A percentile compares a stretch with the other conserved stretches of the same genome.
These are phyloP conservation scores for Simalia tracyae DNA, from an alignment of 2,797 vertebrate species.

Conservation along the genomic window DNA sequence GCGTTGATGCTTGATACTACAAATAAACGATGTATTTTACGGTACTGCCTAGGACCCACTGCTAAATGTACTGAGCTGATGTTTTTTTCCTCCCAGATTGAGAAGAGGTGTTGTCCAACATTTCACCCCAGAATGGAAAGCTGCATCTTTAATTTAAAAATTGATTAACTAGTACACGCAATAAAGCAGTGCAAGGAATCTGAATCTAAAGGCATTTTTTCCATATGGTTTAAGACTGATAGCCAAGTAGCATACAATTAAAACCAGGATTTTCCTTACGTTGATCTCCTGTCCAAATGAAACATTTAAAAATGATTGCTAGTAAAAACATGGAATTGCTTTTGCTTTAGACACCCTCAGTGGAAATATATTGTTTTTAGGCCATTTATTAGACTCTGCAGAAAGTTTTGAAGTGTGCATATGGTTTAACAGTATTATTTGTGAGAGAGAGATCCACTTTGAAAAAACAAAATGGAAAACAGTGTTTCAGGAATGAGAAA, in stretches of 20 bases:
- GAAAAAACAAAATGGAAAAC: not conserved
- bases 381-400: not conserved
- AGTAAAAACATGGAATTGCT: not conserved
- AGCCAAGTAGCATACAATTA: not conserved
- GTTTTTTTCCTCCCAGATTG: slow-evolving; percentile 49
- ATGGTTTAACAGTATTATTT: not conserved
- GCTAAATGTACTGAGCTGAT: not conserved
- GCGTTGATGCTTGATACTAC: not conserved
- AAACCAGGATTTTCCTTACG: not conserved
- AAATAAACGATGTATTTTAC: not conserved
- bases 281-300: not conserved
- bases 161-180: slow-evolving; percentile 51
- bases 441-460: not conserved
- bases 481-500: not conserved
- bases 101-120: slow-evolving; percentile 37
- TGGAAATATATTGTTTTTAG: not conserved
- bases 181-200: slow-evolving; percentile 31
- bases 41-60: not conserved
- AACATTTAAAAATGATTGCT: not conserved
- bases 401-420: not conserved
- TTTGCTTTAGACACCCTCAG: not conserved
- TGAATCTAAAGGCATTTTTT: slow-evolving; percentile 6
- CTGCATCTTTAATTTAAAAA: slow-evolving; percentile 40
- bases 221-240: not conserved
- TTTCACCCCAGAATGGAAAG: slow-evolving; percentile 40